Base-by-base conservation (phyloP, 2,888 invertebrate genomes). In the Aleiodes alternator region DNA sequence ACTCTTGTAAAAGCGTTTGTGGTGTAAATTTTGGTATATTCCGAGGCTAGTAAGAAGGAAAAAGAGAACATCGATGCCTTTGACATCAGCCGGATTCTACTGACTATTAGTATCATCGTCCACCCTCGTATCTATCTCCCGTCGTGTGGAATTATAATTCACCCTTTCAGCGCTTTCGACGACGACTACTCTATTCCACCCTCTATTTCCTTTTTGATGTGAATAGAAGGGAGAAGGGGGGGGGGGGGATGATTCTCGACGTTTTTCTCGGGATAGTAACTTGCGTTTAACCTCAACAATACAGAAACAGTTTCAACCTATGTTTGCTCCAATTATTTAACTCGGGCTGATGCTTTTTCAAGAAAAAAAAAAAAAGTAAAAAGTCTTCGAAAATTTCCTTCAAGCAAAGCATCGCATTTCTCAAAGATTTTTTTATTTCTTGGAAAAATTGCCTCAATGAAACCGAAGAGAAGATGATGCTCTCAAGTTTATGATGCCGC, bases 61-160 rank as follows among this genome's bases (percentile, higher is more conserved):
- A 69, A 72, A 43, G 70, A 50, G 53, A 38, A 64, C 23, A 31
- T 48, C 57, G 55, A 71, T 31, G 56, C 68, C 66, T 71, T 75
- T 71, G 71, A 75, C 75, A 75, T 66, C 57, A 66, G 16, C 48
- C 77, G 53, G 69, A 80, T 78, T 80, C 80, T 77, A 73, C 64
- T 80, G 80, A 78, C 81, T 82, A 82, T 84, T 83, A 82, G 81
- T 83, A 81, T 84, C 83, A 80, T 82, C 79, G 73, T 77, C 43
- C 72, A 78, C 81, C 80, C 72, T 76, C 76, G 55, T 72, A 57
- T 75, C 76, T 76, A 75, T 76, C 70, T 76, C 34, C 34, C 53
- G 76, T 72, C 69, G 77, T 56, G 57, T 68, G 75, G 79, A 81
- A 81, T 82, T 77, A 82, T 80, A 82, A 82, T 82, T 80, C 82